phyloP scores from a whole-genome alignment of 2,888 invertebrate genomes.

The Chydorus sphaericus region DNA sequence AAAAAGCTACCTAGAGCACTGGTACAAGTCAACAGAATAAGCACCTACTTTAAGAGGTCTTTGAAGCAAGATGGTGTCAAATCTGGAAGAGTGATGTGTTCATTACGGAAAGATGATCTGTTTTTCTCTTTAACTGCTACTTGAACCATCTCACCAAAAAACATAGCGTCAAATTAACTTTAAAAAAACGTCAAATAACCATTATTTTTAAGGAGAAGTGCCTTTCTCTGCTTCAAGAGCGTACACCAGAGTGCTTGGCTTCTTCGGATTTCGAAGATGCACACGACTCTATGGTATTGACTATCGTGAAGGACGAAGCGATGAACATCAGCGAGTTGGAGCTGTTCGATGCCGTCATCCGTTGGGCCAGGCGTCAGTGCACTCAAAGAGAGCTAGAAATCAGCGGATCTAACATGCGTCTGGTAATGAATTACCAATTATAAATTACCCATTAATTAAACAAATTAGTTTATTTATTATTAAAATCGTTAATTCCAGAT shows the following conservation, averaged over 20 bases:
- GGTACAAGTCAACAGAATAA: too few relatives aligned
- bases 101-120: too few relatives aligned
- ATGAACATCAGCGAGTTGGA: constrained; percentile 59
- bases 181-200: too few relatives aligned
- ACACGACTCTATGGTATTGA: constrained; percentile 54
- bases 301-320: constrained; percentile 56
- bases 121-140: too few relatives aligned
- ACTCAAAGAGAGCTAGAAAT: constrained; percentile 34
- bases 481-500: too few relatives aligned
- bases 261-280: constrained; percentile 64
- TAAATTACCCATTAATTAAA: too few relatives aligned
- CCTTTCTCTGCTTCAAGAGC: neutral
- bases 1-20: too few relatives aligned
- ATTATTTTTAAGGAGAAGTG: neutral
- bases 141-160: constrained; percentile 66
- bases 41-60: constrained; percentile 55
- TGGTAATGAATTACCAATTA: too few relatives aligned
- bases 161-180: constrained; percentile 80
- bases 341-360: constrained; percentile 53
- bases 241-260: constrained; percentile 53
- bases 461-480: too few relatives aligned
- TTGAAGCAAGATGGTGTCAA: constrained; percentile 75
- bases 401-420: too few relatives aligned
- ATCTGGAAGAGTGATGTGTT: constrained; percentile 60
- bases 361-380: constrained; percentile 46